Evolutionary conservation across 2,888 invertebrate species (phyloP).

Genomic region (Ectropis crepuscularia): DNA sequence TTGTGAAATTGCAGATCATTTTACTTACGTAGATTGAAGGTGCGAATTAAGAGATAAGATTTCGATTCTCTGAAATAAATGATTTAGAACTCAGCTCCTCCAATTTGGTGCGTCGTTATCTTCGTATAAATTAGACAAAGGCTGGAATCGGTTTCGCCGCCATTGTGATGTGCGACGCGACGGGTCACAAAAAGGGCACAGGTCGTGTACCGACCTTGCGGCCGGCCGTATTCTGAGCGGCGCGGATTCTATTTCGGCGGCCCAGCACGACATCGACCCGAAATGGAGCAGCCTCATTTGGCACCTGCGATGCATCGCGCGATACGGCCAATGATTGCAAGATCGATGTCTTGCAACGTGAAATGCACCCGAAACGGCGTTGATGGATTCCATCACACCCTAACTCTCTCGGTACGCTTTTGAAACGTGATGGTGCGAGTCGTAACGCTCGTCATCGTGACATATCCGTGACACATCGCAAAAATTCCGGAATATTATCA

Average conservation of each 20-base stretch:
- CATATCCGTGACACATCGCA: too few relatives aligned
- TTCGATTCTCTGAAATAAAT: conserved; percentile 18
- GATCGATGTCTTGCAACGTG: conserved; percentile 52
- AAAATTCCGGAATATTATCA: too few relatives aligned
- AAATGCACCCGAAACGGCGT: conserved; percentile 37
- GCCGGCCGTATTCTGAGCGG: conserved; percentile 65
- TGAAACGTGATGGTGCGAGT: not conserved
- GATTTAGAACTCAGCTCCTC: conserved; percentile 33
- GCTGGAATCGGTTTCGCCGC: conserved; percentile 49
- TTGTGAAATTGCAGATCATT: conserved; percentile 22
- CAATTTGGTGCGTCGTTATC: conserved; percentile 34
- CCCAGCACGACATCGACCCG: conserved; percentile 66
- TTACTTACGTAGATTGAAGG: conserved; percentile 9
- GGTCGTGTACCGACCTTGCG: conserved; percentile 70
- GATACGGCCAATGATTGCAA: conserved; percentile 63
- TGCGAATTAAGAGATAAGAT: conserved; percentile 20
- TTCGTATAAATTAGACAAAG: conserved; percentile 50
- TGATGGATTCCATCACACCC: conserved; percentile 36
- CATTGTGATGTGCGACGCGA: conserved; percentile 50
- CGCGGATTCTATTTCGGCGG: conserved; percentile 69
- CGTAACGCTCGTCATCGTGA: too few relatives aligned
- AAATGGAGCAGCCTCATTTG: conserved; percentile 75
- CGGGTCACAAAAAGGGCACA: conserved; percentile 69
- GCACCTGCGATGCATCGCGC: conserved; percentile 69
- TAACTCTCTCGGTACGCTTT: conserved; percentile 16